Conservation (phyloP, 1,140 invertebrate genomes). For the Euura lappo region DNA sequence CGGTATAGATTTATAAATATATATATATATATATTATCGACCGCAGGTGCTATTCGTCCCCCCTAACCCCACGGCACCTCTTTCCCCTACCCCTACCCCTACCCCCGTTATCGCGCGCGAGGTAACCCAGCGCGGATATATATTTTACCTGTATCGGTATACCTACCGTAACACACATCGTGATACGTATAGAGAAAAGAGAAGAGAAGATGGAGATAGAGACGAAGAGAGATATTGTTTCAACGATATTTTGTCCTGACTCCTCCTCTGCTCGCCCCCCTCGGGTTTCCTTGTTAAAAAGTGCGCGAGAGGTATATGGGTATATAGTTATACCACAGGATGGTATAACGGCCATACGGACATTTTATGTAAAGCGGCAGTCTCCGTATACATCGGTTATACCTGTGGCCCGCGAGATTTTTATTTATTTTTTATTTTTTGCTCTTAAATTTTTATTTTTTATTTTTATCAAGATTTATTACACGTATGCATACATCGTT, state of each 20-base stretch:
- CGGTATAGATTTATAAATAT: conserved; percentile 50
- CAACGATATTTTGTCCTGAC: too few relatives aligned
- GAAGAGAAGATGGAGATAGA: too few relatives aligned
- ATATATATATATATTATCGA: conserved; percentile 44
- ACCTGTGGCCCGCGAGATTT: background rate
- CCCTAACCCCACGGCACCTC: too few relatives aligned
- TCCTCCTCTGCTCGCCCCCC: too few relatives aligned
- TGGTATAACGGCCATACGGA: too few relatives aligned
- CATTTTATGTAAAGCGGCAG: too few relatives aligned
- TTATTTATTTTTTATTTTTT: background rate
- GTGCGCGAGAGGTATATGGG: too few relatives aligned
- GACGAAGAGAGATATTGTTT: too few relatives aligned
- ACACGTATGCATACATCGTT: background rate
- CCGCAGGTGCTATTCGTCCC: conserved; percentile 33
- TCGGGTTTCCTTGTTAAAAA: too few relatives aligned
- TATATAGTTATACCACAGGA: too few relatives aligned
- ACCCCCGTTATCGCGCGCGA: background rate
- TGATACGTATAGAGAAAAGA: background rate
- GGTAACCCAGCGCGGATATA: conserved; percentile 18
- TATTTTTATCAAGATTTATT: background rate
- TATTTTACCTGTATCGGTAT: conserved; percentile 13
- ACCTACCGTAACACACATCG: conserved; percentile 4
- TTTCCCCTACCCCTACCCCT: too few relatives aligned
- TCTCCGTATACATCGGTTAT: too few relatives aligned
- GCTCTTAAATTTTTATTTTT: background rate